These are phyloP conservation scores for Amphipyra tragopoginis DNA, from an alignment of 2,888 invertebrate genomes.

Conservation along the genomic window DNA sequence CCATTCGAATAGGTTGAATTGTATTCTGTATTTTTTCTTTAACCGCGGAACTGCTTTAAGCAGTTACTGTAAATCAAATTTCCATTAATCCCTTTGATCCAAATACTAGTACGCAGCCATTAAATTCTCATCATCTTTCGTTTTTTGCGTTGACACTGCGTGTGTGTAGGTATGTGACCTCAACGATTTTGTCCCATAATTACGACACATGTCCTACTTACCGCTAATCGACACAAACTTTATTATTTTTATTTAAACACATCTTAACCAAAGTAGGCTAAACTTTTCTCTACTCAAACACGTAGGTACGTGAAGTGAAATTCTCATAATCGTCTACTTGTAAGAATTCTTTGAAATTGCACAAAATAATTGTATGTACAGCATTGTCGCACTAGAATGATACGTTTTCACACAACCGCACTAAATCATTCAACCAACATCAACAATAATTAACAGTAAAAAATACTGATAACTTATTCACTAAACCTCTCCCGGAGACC, in stretches of 20 bases:
- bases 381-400: neutral
- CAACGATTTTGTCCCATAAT: slow-evolving; percentile 59
- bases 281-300: slow-evolving; percentile 21
- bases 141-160: slow-evolving; percentile 51
- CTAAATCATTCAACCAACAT: too few relatives aligned
- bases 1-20: slow-evolving; percentile 7
- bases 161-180: slow-evolving; percentile 50
- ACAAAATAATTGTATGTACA: too few relatives aligned
- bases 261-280: slow-evolving; percentile 17
- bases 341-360: neutral
- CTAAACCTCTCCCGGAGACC: too few relatives aligned
- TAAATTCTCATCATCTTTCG: slow-evolving; percentile 59
- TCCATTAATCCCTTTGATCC: slow-evolving; percentile 51
- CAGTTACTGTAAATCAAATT: slow-evolving; percentile 37
- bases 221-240: slow-evolving; percentile 38
- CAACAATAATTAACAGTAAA: too few relatives aligned
- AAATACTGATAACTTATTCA: too few relatives aligned
- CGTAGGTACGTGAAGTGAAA: slow-evolving; percentile 2
- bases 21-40: slow-evolving; percentile 6
- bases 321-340: slow-evolving; percentile 7
- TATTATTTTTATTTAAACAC: slow-evolving; percentile 41
- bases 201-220: slow-evolving; percentile 42
- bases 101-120: slow-evolving; percentile 53
- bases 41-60: slow-evolving; percentile 15
- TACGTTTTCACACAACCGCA: neutral